These are phyloP conservation scores for Camelus dromedarius DNA, from an alignment of 2,113 vertebrate genomes.

Conservation along the genomic window DNA sequence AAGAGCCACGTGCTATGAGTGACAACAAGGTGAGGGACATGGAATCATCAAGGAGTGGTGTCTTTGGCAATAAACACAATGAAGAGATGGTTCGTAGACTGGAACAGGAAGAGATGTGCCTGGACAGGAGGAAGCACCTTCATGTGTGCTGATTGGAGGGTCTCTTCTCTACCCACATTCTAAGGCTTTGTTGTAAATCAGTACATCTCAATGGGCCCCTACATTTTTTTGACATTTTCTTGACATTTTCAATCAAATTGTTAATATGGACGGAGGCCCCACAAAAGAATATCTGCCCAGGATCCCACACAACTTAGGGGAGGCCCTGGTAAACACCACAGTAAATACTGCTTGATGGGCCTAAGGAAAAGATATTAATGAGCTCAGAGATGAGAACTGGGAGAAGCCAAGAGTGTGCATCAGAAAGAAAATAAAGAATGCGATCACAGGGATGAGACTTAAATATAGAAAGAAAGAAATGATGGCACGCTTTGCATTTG, in stretches of 20 bases:
- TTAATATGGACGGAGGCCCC: not conserved
- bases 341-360: not conserved
- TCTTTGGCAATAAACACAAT: not conserved
- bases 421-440: not conserved
- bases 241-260: not conserved
- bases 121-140: not conserved
- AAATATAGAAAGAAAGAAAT: not conserved
- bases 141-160: rapidly evolving
- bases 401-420: not conserved
- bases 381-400: not conserved
- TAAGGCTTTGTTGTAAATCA: not conserved
- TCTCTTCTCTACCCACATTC: not conserved
- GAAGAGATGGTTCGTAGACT: not conserved
- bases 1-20: not conserved
- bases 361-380: not conserved
- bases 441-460: not conserved
- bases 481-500: not conserved
- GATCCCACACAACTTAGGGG: not conserved
- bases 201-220: not conserved
- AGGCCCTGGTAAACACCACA: not conserved
- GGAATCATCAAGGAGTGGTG: not conserved
- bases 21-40: not conserved
- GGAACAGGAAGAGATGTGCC: not conserved
- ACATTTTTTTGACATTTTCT: not conserved
- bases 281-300: not conserved